Base-by-base conservation (phyloP, 2,113 vertebrate genomes). In the Okapia johnstoni region DNA sequence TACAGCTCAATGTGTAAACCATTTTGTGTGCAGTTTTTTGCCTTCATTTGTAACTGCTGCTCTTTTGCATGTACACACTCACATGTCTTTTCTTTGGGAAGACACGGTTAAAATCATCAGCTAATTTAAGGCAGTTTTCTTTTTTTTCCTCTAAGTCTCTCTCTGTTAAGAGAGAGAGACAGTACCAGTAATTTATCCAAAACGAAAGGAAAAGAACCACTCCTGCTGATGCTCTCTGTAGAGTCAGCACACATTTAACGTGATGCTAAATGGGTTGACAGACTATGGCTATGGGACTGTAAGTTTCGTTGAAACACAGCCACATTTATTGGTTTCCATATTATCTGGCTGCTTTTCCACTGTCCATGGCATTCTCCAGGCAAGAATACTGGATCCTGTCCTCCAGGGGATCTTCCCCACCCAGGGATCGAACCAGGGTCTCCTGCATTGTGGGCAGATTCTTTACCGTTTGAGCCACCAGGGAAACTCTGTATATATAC, bases 61-160 rank as follows among this genome's bases (percentile, higher is more conserved):
- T 88, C 10, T 83, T 97, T 77, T 93, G 63, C 92, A 93, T 50
- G 92, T 93, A 58, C 11, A 94, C 33, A 60, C 3, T 14, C 3
- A 90, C 17, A 58, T 48, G n/a, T 88, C 40, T 90, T 70, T 95
- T 94, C 86, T 95, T 93, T 96, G 73, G 93, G 57, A 96, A 96
- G 90, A 88, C 28, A 77, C 92, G 14, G 88, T 92, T 96, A 84
- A 95, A 96, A 50, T 92, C 12, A 7, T 55, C 52, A 95, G 46
- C 25, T 88, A 81, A 90, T 36, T 91, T 92, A 88, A 94, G 52
- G 58, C 63, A 57, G 19, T 12, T 76, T 73, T 89, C 86, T 50
- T 43, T 8, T 80, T 36, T 43, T 5, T 30, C 77, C 8, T 43
- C 3, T 5, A 52, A 90, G 57, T 50, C 81, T 52, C 7, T 55